Base-by-base conservation (phyloP, 2,888 invertebrate species). In the Hedychridium roseum region DNA sequence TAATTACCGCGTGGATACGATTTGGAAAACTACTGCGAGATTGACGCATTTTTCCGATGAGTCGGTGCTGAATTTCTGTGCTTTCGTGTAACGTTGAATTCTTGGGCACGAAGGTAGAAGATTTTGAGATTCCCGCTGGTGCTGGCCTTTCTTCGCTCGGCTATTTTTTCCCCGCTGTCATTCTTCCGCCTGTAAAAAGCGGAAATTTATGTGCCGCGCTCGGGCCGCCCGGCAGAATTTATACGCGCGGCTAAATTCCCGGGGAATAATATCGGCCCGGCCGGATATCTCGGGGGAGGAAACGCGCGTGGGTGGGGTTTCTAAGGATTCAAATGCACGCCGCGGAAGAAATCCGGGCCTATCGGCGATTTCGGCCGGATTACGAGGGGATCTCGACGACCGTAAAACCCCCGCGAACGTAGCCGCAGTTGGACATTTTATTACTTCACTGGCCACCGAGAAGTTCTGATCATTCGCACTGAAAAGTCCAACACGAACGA, bases 381-480 rank as follows among this genome's bases (percentile, higher is more conserved):
- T 4, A 26, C 34, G 49, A 34, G n/a, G n/a, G n/a, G n/a, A n/a
- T n/a, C n/a, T n/a, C n/a, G n/a, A n/a, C n/a, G n/a, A n/a, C n/a
- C n/a, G n/a, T n/a, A n/a, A n/a, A n/a, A n/a, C n/a, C n/a, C n/a
- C n/a, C n/a, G n/a, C n/a, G n/a, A n/a, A n/a, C n/a, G n/a, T n/a
- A n/a, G n/a, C n/a, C n/a, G n/a, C n/a, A n/a, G n/a, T n/a, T n/a
- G n/a, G 60, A 60, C 64, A 64, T 64, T 63, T 64, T 58, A 64
- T 64, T 63, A 64, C 64, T 64, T 63, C 64, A 64, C 63, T 64
- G 55, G 49, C 54, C 51, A n/a, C n/a, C n/a, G n/a, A n/a, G n/a
- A n/a, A n/a, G n/a, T n/a, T n/a, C n/a, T n/a, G n/a, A n/a, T n/a
- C n/a, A n/a, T n/a, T n/a, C n/a, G n/a, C n/a, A n/a, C n/a, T n/a